Evolutionary conservation across 2,113 vertebrate genomes (phyloP).

Genomic region (Neogale vison): DNA sequence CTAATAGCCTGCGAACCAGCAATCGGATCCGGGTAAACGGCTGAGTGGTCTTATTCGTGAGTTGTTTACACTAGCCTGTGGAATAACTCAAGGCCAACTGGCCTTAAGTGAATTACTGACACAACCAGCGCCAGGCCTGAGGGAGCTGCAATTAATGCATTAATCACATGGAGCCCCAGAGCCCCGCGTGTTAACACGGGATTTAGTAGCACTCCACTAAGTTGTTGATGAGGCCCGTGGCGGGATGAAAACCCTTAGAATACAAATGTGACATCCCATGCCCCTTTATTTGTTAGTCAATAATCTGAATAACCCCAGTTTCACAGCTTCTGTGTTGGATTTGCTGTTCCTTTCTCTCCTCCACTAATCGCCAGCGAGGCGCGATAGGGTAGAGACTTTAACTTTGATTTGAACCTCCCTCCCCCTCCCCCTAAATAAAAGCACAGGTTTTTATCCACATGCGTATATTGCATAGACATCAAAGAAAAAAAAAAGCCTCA

Average conservation of each 20-base stretch:
- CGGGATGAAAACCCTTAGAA: constrained; percentile 64
- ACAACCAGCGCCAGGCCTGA: constrained; percentile 35
- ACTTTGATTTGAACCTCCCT: constrained; percentile 76
- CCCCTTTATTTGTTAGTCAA: constrained; percentile 67
- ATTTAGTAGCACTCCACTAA: constrained; percentile 69
- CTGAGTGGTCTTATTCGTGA: constrained; percentile 43
- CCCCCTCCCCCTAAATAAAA: constrained; percentile 64
- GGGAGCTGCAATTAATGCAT: constrained; percentile 71
- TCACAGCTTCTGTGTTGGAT: constrained; percentile 73
- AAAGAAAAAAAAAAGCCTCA: constrained; percentile 76
- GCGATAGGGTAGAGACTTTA: constrained; percentile 35
- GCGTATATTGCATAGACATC: constrained; percentile 80
- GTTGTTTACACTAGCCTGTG: constrained; percentile 58
- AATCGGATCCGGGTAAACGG: not conserved
- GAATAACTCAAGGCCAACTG: constrained; percentile 44
- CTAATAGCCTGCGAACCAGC: constrained; percentile 49
- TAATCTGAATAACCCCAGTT: constrained; percentile 76
- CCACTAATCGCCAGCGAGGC: constrained; percentile 54
- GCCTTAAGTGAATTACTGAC: constrained; percentile 73
- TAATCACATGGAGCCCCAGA: constrained; percentile 55
- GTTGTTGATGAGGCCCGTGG: constrained; percentile 40
- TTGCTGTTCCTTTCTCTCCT: constrained; percentile 49
- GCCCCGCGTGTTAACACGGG: constrained; percentile 46
- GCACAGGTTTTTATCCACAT: constrained; percentile 77
- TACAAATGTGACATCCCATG: constrained; percentile 75